Evolutionary conservation across 2,797 vertebrate species (phyloP), one percentile per base, ranked within the genome.

Genomic region (Knipowitschia caucasica): DNA sequence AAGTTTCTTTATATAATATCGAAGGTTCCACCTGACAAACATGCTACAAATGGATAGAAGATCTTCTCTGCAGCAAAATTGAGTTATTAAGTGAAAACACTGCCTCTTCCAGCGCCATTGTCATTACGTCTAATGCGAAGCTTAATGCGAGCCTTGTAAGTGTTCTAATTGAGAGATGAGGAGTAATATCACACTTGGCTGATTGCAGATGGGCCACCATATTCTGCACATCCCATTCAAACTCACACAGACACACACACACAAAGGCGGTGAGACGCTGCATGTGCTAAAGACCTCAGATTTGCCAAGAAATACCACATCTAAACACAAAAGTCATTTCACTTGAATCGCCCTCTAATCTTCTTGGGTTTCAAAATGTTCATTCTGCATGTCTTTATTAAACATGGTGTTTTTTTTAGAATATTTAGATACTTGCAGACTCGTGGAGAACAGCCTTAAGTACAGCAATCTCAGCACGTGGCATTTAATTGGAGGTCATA

Each of bases 121-220:
- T 44, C 56, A 62, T 70, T 52, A 18, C 40, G 25, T 66, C 52
- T 31, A 54, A 61, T 55, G 42, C 50, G 63, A 50, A 62, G 61
- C 58, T 69, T 58, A 73, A 62, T 67, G 53, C 50, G 58, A 38
- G 49, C 56, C 64, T 67, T 43, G 52, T 65, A 72, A 73, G 57
- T 64, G 75, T 67, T 81, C 36, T 84, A 81, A 87, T 82, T 84
- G 77, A 85, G 78, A 81, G 69, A 86, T 82, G 80, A 84, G 64
- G 72, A 60, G 70, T 73, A 84, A 85, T 83, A 81, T 85, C 77
- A 78, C 82, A 85, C 77, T 67, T 69, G 78, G 74, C 57, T 68
- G 75, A 76, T 67, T 79, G 65, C 87, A 86, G 81, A 87, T 82
- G 77, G 74, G 75, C 63, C 58, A 57, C 63, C 55, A 75, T 70